These are phyloP conservation scores for Eupithecia centaureata DNA, from an alignment of 2,888 invertebrate species.

Conservation along the genomic window DNA sequence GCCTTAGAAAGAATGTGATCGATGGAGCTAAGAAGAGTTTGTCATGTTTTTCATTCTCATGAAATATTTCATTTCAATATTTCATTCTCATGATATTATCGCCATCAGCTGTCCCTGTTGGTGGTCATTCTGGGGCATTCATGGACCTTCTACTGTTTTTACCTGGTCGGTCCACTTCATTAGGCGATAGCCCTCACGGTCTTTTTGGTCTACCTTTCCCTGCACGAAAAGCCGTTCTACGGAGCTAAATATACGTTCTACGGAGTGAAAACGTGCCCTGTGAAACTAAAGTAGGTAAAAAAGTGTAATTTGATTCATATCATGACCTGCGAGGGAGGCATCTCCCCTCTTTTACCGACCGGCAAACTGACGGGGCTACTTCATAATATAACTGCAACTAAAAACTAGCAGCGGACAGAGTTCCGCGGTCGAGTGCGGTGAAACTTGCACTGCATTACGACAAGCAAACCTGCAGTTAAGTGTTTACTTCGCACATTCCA, in stretches of 20 bases:
- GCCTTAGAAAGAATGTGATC: background rate
- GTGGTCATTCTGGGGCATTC: too few relatives aligned
- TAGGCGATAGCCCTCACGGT: too few relatives aligned
- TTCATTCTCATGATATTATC: too few relatives aligned
- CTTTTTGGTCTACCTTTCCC: too few relatives aligned
- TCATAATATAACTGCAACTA: conserved; percentile 72
- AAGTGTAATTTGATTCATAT: conserved; percentile 37
- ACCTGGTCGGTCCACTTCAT: too few relatives aligned
- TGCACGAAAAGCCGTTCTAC: too few relatives aligned
- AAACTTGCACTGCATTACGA: conserved; percentile 78
- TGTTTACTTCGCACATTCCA: conserved; percentile 79
- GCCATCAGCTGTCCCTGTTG: too few relatives aligned
- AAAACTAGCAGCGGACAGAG: conserved; percentile 65
- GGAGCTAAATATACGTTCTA: too few relatives aligned
- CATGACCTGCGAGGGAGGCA: conserved; percentile 22
- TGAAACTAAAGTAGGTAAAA: conserved; percentile 23
- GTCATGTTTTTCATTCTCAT: too few relatives aligned
- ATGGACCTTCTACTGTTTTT: too few relatives aligned
- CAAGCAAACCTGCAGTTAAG: conserved; percentile 79
- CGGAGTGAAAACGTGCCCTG: too few relatives aligned
- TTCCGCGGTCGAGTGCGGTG: conserved; percentile 65
- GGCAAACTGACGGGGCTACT: conserved; percentile 48
- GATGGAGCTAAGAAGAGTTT: background rate
- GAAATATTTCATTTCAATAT: too few relatives aligned
- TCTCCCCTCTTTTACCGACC: conserved; percentile 47